These are phyloP conservation scores for Danio albolineatus DNA, from an alignment of 2,797 vertebrate species.

Conservation along the genomic window DNA sequence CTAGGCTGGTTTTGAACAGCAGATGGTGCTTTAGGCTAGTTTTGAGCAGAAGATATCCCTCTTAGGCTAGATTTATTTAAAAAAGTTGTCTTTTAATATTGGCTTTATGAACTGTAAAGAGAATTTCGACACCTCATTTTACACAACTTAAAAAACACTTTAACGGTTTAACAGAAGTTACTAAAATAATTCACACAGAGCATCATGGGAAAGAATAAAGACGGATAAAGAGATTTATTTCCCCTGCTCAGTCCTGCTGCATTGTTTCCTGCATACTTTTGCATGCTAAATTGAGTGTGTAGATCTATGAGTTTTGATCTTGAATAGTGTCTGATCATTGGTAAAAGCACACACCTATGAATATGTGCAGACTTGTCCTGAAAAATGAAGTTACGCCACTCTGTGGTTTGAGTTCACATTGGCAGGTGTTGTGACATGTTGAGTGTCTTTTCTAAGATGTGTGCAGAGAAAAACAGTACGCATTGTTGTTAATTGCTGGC, in stretches of 20 bases:
- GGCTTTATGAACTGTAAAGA: too few relatives aligned
- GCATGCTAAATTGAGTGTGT: neutral
- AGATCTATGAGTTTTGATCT: neutral
- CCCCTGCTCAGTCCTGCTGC: neutral
- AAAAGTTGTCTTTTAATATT: too few relatives aligned
- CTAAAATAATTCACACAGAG: too few relatives aligned
- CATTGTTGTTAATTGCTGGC: neutral
- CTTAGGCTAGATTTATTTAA: too few relatives aligned
- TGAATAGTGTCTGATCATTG: neutral
- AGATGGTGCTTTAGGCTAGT: too few relatives aligned
- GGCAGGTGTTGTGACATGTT: neutral
- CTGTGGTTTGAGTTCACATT: neutral
- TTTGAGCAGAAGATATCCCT: too few relatives aligned
- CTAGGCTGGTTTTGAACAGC: too few relatives aligned
- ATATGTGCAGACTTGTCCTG: neutral
- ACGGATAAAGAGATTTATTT: neutral
- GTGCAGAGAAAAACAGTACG: neutral
- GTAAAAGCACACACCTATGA: neutral
- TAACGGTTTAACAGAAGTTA: too few relatives aligned
- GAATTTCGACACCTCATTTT: too few relatives aligned
- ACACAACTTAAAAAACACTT: too few relatives aligned
- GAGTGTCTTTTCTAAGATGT: too few relatives aligned
- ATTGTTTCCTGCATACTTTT: neutral
- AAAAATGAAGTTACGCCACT: neutral
- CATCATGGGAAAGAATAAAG: neutral